Evolutionary conservation across 2,797 vertebrate genomes (phyloP).

Genomic region (Trichosurus vulpecula): DNA sequence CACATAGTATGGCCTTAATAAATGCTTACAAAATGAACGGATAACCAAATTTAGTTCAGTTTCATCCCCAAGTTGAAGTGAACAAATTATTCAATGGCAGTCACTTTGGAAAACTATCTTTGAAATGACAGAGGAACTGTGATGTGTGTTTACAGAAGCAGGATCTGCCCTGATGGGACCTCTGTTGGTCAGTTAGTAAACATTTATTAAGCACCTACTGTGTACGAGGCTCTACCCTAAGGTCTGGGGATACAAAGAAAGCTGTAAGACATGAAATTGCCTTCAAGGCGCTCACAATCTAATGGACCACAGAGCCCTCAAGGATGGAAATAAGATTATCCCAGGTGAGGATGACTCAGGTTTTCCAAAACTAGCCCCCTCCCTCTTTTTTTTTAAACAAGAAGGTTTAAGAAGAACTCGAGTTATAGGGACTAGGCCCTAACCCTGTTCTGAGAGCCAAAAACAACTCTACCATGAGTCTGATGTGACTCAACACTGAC

Average conservation of each 20-base stretch:
- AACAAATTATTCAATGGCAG: not conserved
- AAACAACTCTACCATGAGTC: not conserved
- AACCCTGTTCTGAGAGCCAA: slow-evolving; percentile 27
- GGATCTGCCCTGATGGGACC: no score
- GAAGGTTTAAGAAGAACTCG: not conserved
- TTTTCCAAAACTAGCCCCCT: no score
- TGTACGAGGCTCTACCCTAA: not conserved
- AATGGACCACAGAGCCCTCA: not conserved
- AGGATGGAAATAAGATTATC: not conserved
- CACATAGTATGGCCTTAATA: not conserved
- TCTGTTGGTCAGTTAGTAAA: not conserved
- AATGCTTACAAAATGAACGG: not conserved
- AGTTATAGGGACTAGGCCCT: not conserved
- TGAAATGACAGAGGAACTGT: not conserved
- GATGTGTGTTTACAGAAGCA: not conserved
- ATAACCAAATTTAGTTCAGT: not conserved
- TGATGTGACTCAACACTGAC: not conserved
- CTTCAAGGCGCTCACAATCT: not conserved
- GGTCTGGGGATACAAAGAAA: not conserved
- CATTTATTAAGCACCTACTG: not conserved
- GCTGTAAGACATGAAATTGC: not conserved
- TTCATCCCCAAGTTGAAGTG: not conserved
- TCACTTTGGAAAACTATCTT: not conserved
- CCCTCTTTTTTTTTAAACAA: not conserved
- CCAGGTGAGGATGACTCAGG: not conserved